Evolutionary conservation across 2,113 vertebrate genomes (phyloP).

Genomic region (Chaetops frenatus): DNA sequence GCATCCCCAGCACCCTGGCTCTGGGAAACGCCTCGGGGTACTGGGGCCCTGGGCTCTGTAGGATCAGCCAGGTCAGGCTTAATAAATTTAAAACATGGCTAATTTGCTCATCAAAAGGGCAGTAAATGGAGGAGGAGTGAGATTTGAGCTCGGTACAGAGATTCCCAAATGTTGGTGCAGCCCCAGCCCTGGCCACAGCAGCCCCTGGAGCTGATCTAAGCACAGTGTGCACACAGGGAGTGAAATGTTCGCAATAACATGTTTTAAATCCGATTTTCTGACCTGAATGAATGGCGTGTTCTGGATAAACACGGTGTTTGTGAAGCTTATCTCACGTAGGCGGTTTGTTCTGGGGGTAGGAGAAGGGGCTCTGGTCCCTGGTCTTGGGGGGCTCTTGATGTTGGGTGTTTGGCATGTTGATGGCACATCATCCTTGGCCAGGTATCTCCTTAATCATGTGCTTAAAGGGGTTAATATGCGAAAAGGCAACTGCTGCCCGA

Average conservation of each 20-base stretch:
- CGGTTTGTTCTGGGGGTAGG: accelerated
- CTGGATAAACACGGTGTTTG: not conserved
- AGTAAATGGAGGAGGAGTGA: not conserved
- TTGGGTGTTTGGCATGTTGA: accelerated
- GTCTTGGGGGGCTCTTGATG: accelerated
- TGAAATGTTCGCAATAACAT: not conserved
- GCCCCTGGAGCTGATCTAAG: not conserved
- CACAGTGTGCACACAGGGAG: accelerated
- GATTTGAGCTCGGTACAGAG: accelerated
- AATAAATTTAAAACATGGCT: not conserved
- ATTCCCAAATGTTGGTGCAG: not conserved
- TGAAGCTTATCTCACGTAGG: not conserved
- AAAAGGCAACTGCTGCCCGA: not conserved
- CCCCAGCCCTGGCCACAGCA: not conserved
- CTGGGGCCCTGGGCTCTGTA: not conserved
- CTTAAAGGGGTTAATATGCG: not conserved
- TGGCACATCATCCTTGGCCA: not conserved
- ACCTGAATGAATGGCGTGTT: not conserved
- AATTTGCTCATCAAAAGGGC: not conserved
- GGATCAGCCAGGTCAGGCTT: not conserved
- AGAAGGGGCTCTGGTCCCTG: not conserved
- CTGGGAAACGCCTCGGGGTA: not conserved
- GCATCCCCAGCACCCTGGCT: not conserved
- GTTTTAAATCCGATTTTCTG: not conserved
- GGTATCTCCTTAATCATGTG: not conserved